Evolutionary conservation across 2,113 vertebrate genomes (phyloP).

Genomic region (Coptodon rendalli): DNA sequence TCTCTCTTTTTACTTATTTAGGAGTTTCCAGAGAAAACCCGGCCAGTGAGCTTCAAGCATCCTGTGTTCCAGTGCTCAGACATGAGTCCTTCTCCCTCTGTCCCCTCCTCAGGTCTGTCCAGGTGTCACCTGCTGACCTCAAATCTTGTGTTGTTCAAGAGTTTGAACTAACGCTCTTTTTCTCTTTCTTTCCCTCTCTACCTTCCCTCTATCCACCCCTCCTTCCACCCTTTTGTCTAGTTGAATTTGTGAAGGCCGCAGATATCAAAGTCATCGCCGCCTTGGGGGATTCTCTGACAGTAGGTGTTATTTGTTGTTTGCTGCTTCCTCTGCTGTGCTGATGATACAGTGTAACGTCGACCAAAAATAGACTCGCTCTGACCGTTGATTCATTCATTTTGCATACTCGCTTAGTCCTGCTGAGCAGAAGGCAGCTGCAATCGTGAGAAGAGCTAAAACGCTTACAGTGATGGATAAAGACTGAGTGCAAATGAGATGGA

Average conservation of each 20-base stretch:
- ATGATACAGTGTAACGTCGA: not conserved
- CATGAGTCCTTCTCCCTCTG: conserved; percentile 69
- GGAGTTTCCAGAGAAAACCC: conserved; percentile 72
- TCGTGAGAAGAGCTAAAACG: not conserved
- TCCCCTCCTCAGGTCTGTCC: conserved; percentile 71
- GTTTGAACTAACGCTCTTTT: not conserved
- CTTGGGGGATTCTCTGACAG: conserved; percentile 89
- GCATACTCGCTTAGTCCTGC: not conserved
- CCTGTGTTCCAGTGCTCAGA: conserved; percentile 67
- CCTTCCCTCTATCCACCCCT: not conserved
- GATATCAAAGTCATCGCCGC: conserved; percentile 88
- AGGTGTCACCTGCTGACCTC: not conserved
- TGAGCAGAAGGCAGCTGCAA: not conserved
- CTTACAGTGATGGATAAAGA: not conserved
- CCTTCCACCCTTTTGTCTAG: conserved; percentile 24
- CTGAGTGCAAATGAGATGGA: not conserved
- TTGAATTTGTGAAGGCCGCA: conserved; percentile 83
- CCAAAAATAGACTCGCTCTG: not conserved
- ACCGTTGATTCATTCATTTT: not conserved
- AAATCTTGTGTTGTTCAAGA: not conserved
- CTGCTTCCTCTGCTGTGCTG: not conserved
- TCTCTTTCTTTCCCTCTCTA: not conserved
- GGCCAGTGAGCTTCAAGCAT: conserved; percentile 57
- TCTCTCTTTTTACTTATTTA: conserved; percentile 1
- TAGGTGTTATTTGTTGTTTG: conserved; percentile 56